A percentile compares a stretch with the other conserved stretches of the same genome.
Conservation (phyloP, 2,888 invertebrate species). For the Seira ritae region DNA sequence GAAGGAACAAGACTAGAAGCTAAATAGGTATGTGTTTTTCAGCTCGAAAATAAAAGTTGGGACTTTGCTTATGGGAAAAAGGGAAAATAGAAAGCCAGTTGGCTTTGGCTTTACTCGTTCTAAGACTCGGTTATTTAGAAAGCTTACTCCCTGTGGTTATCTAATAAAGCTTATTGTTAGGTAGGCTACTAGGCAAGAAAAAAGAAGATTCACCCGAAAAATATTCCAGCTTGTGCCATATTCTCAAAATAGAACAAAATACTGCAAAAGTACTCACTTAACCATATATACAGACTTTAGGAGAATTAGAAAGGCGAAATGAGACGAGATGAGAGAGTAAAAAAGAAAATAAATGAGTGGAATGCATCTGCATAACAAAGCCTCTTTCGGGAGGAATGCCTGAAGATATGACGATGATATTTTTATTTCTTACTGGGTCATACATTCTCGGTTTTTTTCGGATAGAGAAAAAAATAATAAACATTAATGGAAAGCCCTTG, state of each 20-base stretch:
- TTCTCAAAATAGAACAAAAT: neutral
- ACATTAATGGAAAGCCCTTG: neutral
- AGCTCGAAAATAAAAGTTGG: neutral
- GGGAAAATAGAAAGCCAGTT: constrained; percentile 32
- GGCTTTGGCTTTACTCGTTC: constrained; percentile 33
- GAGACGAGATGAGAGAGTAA: neutral
- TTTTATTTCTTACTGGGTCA: constrained; percentile 27
- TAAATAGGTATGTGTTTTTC: neutral
- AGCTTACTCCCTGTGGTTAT: constrained; percentile 50
- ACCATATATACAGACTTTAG: neutral
- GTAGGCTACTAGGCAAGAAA: constrained; percentile 5
- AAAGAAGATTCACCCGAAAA: no score
- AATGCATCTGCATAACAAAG: constrained; percentile 60
- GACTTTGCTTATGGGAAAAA: constrained; percentile 1
- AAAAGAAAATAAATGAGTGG: constrained; percentile 40
- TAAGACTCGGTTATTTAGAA: constrained; percentile 38
- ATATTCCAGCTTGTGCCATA: neutral
- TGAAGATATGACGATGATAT: neutral
- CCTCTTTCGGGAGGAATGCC: constrained; percentile 11
- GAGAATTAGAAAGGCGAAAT: neutral
- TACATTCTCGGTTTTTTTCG: neutral
- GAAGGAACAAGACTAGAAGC: neutral
- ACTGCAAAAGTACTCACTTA: no score
- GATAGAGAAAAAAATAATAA: neutral
- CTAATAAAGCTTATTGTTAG: constrained; percentile 57